Percentiles rank a stretch among this genome's conserved stretches.
These are phyloP conservation scores for Galeopsomyia nigrocyanea DNA, from an alignment of 2,888 invertebrate genomes.

Conservation along the genomic window DNA sequence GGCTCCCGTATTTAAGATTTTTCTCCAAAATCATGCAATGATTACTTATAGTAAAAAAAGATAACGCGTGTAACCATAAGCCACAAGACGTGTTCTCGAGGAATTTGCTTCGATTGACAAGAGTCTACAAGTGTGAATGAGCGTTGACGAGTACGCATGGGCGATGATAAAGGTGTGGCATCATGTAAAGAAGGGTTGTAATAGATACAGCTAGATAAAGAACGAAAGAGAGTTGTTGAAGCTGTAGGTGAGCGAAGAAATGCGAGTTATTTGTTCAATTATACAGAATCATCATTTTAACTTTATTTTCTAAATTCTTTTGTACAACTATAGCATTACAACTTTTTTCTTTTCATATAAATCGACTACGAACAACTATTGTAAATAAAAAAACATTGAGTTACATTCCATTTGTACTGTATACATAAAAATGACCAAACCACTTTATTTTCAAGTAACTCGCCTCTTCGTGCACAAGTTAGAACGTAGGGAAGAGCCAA, in stretches of 20 bases:
- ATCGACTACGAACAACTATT: not conserved
- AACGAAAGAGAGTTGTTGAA: not conserved
- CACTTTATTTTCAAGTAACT: slow-evolving; percentile 11
- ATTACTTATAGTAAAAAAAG: slow-evolving; percentile 27
- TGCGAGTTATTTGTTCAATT: not conserved
- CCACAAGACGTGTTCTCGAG: slow-evolving; percentile 41
- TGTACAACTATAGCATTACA: not conserved
- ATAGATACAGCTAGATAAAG: slow-evolving; percentile 34
- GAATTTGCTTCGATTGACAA: slow-evolving; percentile 28
- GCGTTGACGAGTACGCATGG: not conserved
- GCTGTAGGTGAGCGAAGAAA: too few relatives aligned
- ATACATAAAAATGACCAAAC: slow-evolving; percentile 7
- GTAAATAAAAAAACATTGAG: too few relatives aligned
- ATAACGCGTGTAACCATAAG: slow-evolving; percentile 36
- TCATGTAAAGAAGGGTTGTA: slow-evolving; percentile 1
- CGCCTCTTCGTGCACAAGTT: slow-evolving; percentile 1
- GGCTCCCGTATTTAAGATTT: slow-evolving; percentile 44
- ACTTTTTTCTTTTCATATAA: not conserved
- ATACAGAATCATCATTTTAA: not conserved
- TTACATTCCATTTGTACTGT: not conserved
- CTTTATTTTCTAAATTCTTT: not conserved
- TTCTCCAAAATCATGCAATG: slow-evolving; percentile 40
- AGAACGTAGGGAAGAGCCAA: slow-evolving; percentile 11
- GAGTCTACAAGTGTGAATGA: slow-evolving; percentile 28
- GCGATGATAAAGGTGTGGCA: slow-evolving; percentile 10